Evolutionary conservation across 2,113 vertebrate species (phyloP).

Genomic region (Callocephalon fimbriatum): DNA sequence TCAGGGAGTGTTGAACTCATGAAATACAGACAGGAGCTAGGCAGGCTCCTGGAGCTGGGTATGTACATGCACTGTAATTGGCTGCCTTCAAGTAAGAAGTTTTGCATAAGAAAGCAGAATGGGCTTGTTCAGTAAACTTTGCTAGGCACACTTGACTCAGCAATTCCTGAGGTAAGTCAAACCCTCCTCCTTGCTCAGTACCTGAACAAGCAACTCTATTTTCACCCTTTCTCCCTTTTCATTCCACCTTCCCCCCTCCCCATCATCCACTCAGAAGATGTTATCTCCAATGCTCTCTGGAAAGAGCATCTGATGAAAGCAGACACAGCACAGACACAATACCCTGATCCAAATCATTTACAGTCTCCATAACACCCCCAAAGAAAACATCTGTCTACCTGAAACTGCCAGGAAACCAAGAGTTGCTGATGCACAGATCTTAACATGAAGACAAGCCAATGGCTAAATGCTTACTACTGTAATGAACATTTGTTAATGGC

Average conservation of each 20-base stretch:
- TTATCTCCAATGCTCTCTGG: background rate
- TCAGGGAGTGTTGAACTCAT: background rate
- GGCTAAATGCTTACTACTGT: background rate
- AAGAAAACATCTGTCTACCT: background rate
- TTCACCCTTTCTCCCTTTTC: background rate
- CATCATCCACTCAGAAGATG: background rate
- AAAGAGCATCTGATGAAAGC: background rate
- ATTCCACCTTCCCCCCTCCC: background rate
- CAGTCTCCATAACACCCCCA: background rate
- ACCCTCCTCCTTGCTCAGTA: background rate
- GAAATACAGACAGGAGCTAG: conserved; percentile 40
- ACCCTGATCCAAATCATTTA: background rate
- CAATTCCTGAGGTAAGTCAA: background rate
- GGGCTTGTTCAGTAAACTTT: background rate
- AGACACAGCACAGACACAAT: rapidly evolving
- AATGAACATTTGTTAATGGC: background rate
- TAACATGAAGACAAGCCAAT: background rate
- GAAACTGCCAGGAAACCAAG: background rate
- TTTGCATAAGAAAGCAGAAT: background rate
- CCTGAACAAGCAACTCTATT: background rate
- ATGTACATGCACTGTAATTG: background rate
- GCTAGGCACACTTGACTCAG: background rate
- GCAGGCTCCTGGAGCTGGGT: background rate
- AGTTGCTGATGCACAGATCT: background rate
- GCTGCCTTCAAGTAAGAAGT: background rate